Evolutionary conservation across 2,113 vertebrate genomes (phyloP).

Genomic region (Meriones unguiculatus): DNA sequence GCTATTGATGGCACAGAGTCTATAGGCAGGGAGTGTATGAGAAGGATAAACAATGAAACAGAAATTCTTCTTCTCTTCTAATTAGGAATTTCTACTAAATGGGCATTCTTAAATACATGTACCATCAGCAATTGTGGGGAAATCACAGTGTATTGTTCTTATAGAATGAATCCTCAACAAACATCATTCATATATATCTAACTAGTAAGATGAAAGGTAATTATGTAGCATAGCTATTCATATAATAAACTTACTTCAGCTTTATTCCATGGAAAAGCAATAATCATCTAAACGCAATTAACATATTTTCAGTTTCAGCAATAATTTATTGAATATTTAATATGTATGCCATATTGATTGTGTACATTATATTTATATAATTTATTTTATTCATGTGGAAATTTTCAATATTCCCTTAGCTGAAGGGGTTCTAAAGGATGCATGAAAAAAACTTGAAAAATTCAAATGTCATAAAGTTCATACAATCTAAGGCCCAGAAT

Average conservation of each 20-base stretch:
- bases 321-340: constrained; percentile 25
- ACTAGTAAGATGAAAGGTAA: neutral
- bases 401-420: neutral
- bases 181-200: neutral
- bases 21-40: neutral
- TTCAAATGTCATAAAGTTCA: neutral
- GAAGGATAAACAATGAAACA: neutral
- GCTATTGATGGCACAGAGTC: neutral
- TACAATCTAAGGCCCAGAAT: neutral
- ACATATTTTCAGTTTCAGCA: constrained; percentile 4
- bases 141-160: neutral
- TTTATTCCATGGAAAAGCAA: constrained; percentile 10
- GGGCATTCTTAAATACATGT: neutral
- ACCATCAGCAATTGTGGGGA: neutral
- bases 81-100: neutral
- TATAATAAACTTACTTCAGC: neutral
- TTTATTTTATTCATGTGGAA: constrained; percentile 18
- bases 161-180: constrained; percentile 3
- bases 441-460: neutral
- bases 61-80: neutral
- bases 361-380: constrained; percentile 5
- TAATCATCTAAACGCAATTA: constrained; percentile 8
- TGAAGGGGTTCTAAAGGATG: neutral
- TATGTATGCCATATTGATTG: neutral
- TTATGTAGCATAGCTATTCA: neutral